Percentiles rank a stretch among this genome's conserved stretches.
Conservation (phyloP, 2,888 invertebrate species). For the Gari tellinella region DNA sequence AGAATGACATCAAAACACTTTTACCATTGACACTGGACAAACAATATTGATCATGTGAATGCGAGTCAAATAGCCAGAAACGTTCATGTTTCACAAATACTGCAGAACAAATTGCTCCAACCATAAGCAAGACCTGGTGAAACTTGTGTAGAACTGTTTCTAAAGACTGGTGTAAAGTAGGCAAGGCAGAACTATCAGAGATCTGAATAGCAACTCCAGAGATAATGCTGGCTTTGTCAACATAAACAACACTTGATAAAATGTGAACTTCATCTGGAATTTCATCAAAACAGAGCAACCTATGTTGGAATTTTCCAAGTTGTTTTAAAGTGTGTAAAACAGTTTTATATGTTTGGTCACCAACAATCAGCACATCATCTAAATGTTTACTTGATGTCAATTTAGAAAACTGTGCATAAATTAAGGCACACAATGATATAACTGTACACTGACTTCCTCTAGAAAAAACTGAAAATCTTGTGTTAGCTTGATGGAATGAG, state of each 20-base stretch:
- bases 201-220: constrained; percentile 11
- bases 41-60: constrained; percentile 30
- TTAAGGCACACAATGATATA: constrained; percentile 26
- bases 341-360: constrained; percentile 17
- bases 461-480: constrained; percentile 11
- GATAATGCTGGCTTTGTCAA: constrained; percentile 14
- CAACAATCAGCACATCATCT: constrained; percentile 22
- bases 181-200: constrained; percentile 6
- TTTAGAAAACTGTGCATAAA: constrained; percentile 13
- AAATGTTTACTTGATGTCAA: background rate
- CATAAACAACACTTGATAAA: background rate
- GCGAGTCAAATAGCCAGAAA: constrained; percentile 33
- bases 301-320: constrained; percentile 3
- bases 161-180: constrained; percentile 20
- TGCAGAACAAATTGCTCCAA: constrained; percentile 34
- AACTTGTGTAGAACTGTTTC: constrained; percentile 6
- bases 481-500: constrained; percentile 33
- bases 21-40: constrained; percentile 28
- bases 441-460: constrained; percentile 40
- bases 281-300: constrained; percentile 27
- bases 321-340: constrained; percentile 5
- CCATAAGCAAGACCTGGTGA: constrained; percentile 8
- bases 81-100: constrained; percentile 9
- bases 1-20: constrained; percentile 24
- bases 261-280: constrained; percentile 13